Evolutionary conservation across 1,140 invertebrate genomes (phyloP), one percentile per base, ranked within the genome.

Genomic region (Drosophila tropicalis): DNA sequence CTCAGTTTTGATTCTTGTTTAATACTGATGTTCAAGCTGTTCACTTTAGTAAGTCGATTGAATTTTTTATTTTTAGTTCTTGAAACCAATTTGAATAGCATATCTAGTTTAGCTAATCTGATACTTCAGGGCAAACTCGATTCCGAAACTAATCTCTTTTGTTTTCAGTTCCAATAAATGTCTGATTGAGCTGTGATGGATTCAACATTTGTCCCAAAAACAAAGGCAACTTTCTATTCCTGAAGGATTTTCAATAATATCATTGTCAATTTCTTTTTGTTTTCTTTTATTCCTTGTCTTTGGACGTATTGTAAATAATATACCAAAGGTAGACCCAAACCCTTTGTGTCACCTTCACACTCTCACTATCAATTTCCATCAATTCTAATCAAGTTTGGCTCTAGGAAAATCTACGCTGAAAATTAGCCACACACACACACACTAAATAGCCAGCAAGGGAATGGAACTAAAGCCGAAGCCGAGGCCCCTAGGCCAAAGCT

Each of bases 351-450:
- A 15, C 69, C 68, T 68, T 75, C 70, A 79, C 71, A 79, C 79
- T 70, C n/a, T 40, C 55, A 60, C 51, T 67, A 76, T 79, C 67
- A 73, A 80, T 65, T 87, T 83, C 17, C 84, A 89, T 89, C 80
- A 89, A 89, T 89, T 84, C 85, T 84, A 89, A 89, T 89, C 85
- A 89, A 89, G 80, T 64, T 69, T 34, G 67, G 57, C 64, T 34
- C 69, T 57, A 61, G 62, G 57, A 34, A 84, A 89, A 89, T 81
- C 84, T 84, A 41, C 77, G 80, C 81, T 78, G 71, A 89, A 89
- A 89, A 89, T 89, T 89, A 89, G 81, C 70, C 77, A 51, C 44
- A 47, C 15, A 51, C 44, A 47, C 15, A 51, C 17, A 51, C 17
- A 51, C 66, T 70, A 78, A 89, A 90, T 77, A 57, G 84, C 55